These are phyloP conservation scores for Myodes glareolus DNA, from an alignment of 2,113 vertebrate species.

Conservation along the genomic window DNA sequence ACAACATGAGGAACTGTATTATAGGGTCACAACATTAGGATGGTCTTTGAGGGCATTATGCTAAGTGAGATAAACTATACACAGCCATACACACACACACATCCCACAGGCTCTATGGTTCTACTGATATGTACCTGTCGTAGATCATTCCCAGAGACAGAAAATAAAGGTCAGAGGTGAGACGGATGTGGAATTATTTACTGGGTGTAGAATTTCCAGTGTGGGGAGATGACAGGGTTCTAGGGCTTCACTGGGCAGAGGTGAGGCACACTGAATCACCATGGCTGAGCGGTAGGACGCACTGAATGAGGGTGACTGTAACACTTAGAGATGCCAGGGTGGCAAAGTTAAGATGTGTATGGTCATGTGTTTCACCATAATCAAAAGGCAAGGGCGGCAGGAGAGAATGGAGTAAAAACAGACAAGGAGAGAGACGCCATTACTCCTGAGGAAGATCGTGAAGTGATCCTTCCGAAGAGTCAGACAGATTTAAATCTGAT, in stretches of 20 bases:
- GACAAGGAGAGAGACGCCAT: background rate
- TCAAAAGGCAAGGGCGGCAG: background rate
- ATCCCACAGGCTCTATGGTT: background rate
- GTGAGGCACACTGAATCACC: background rate
- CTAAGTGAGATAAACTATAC: background rate
- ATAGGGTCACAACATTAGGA: background rate
- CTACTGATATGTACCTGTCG: background rate
- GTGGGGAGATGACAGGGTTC: background rate
- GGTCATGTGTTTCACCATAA: background rate
- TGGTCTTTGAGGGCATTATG: background rate
- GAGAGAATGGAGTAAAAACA: background rate
- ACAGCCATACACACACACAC: background rate
- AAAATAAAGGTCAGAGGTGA: background rate
- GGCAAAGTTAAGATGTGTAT: background rate
- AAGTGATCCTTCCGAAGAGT: constrained; percentile 29
- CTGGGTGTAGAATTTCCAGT: background rate
- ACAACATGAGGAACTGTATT: background rate
- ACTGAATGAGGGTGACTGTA: background rate
- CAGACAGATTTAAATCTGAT: constrained; percentile 14
- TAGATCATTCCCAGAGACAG: background rate
- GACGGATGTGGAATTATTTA: background rate
- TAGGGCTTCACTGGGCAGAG: background rate
- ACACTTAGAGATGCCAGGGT: background rate
- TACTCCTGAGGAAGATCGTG: background rate
- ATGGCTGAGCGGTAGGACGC: background rate